phyloP scores from a whole-genome alignment of 2,888 invertebrate genomes.

The Phalangium opilio region DNA sequence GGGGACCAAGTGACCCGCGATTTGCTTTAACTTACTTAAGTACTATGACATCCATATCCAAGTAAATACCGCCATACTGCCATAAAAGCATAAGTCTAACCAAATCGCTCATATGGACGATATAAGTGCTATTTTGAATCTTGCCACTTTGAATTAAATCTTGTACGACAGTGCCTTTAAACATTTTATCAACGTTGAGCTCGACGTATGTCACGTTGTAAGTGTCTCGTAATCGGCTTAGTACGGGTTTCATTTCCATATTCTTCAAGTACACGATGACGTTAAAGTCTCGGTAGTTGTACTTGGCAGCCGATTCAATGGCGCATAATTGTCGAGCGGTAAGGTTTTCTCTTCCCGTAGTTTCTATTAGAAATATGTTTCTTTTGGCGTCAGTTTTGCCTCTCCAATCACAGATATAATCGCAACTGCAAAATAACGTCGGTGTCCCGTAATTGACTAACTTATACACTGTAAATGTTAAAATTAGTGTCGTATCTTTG shows the following conservation, averaged over 20 bases:
- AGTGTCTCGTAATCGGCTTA: too few species aligned
- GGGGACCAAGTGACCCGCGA: too few species aligned
- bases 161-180: slow-evolving; percentile 42
- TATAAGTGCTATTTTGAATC: slow-evolving; percentile 31
- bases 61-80: slow-evolving; percentile 59
- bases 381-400: too few species aligned
- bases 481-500: too few species aligned
- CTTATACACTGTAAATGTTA: too few species aligned
- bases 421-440: too few species aligned
- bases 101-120: slow-evolving; percentile 47
- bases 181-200: slow-evolving; percentile 42
- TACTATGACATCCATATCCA: slow-evolving; percentile 58
- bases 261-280: too few species aligned
- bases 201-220: slow-evolving; percentile 15
- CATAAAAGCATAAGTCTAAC: slow-evolving; percentile 49
- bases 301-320: slow-evolving; percentile 48
- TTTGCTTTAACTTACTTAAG: slow-evolving; percentile 23
- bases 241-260: too few species aligned
- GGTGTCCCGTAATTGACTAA: too few species aligned
- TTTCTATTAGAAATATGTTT: slow-evolving; percentile 49
- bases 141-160: slow-evolving; percentile 39
- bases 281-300: slow-evolving; percentile 37
- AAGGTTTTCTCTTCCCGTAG: slow-evolving; percentile 31
- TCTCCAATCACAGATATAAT: too few species aligned
- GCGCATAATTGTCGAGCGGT: slow-evolving; percentile 46